Base-by-base conservation (phyloP, 2,113 vertebrate genomes). In the Thryonomys swinderianus region DNA sequence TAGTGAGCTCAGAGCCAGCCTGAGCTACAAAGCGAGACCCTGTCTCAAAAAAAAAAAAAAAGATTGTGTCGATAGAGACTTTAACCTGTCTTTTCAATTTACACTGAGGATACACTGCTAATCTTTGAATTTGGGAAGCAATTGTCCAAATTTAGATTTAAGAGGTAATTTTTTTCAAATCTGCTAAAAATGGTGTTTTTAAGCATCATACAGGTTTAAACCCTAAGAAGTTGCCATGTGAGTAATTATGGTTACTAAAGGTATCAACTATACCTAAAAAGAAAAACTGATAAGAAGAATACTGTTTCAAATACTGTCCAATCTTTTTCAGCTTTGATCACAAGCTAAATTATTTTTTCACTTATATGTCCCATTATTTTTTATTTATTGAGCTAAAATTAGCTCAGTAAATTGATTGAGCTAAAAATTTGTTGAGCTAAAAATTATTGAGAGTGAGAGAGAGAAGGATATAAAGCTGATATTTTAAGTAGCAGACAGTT, bases 371-470 rank as follows among this genome's bases (percentile, higher is more conserved):
- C 32, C 90, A 7, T 45, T 11, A 21, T 1, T 86, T 94, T 74
- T 74, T 82, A 82, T 88, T 86, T 91, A 79, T 90, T 73, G 48
- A 87, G 83, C 18, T 51, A 69, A 62, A n/a, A n/a, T n/a, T n/a
- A n/a, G n/a, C n/a, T n/a, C n/a, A n/a, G n/a, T n/a, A n/a, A n/a
- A 82, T 88, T 86, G 89, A 79, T 90, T 73, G 48, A 87, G 83
- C 18, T 51, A 69, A 62, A n/a, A n/a, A n/a, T n/a, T n/a, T n/a
- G n/a, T n/a, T n/a, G n/a, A n/a, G n/a, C n/a, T n/a, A n/a, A n/a
- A n/a, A n/a, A n/a, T n/a, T n/a, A n/a, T n/a, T n/a, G n/a, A n/a
- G n/a, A n/a, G n/a, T n/a, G n/a, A n/a, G n/a, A n/a, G n/a, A n/a
- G 16, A 82, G 92, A 94, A 87, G 0, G 30, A 67, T 71, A 14